Evolutionary conservation across 2,797 vertebrate genomes (phyloP).

Genomic region (Poeciliopsis turneri): DNA sequence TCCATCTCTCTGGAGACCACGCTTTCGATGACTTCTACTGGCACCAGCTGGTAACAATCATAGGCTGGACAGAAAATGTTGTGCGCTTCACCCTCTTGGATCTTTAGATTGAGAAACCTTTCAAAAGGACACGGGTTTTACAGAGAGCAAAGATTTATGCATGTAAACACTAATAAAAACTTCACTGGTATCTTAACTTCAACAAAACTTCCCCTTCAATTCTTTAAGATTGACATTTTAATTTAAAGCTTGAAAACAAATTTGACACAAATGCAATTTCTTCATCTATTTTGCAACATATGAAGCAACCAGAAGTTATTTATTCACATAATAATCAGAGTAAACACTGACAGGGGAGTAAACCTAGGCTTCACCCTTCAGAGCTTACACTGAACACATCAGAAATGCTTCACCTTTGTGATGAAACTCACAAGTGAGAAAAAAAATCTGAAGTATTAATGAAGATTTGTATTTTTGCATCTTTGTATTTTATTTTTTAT

Average conservation of each 20-base stretch:
- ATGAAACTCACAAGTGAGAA: not conserved
- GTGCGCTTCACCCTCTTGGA: conserved; percentile 98
- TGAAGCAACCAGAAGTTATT: not conserved
- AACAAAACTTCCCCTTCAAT: not conserved
- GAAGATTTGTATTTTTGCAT: not conserved
- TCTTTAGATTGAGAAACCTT: conserved; percentile 98
- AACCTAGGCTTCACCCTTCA: not conserved
- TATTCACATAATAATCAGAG: not conserved
- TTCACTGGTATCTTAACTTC: not conserved
- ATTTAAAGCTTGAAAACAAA: not conserved
- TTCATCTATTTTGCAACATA: too few relatives aligned
- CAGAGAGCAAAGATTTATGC: not conserved
- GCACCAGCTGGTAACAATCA: conserved; percentile 97
- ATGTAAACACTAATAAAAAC: not conserved
- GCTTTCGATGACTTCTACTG: conserved; percentile 98
- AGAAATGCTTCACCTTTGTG: not conserved
- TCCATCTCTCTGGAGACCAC: conserved; percentile 99
- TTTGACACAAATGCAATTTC: too few relatives aligned
- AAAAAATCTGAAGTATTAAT: not conserved
- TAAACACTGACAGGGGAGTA: not conserved
- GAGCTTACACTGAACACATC: not conserved
- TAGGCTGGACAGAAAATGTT: conserved; percentile 98
- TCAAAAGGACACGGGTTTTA: conserved; percentile 13
- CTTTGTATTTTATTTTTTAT: not conserved
- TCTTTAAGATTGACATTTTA: not conserved